A percentile compares a stretch with the other conserved stretches of the same genome.
These are phyloP conservation scores for Pogonognathellus flavescens DNA, from an alignment of 1,140 invertebrate species.

Conservation along the genomic window DNA sequence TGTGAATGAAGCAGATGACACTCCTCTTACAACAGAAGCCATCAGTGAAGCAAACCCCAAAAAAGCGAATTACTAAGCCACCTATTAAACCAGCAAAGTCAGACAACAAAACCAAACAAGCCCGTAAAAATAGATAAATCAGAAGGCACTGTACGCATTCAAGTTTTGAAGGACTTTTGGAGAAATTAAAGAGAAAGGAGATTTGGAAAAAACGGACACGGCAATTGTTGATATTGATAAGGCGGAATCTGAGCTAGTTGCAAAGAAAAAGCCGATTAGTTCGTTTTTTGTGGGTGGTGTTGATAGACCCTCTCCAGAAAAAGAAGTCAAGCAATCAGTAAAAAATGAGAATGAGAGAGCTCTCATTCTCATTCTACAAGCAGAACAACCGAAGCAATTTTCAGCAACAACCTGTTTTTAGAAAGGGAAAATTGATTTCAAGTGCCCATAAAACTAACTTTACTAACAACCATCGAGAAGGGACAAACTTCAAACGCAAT, in stretches of 20 bases:
- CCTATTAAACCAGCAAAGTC: background rate
- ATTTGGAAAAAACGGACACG: conserved; percentile 53
- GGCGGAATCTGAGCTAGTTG: background rate
- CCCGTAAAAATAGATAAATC: conserved; percentile 55
- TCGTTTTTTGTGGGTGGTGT: conserved; percentile 66
- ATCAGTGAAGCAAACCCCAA: background rate
- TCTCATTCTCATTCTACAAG: no score
- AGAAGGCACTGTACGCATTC: conserved; percentile 57
- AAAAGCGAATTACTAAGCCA: background rate
- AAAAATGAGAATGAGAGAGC: no score
- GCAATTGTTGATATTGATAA: background rate
- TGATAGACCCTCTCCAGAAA: conserved; percentile 36
- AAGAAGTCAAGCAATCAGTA: background rate
- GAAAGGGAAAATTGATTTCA: background rate
- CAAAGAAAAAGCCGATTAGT: conserved; percentile 57
- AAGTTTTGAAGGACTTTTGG: conserved; percentile 58
- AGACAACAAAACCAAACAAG: background rate
- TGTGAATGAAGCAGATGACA: background rate
- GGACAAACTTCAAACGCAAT: background rate
- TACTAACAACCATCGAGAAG: background rate
- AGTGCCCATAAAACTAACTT: background rate
- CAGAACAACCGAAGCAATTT: background rate
- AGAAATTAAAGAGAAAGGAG: no score
- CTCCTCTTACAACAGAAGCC: background rate
- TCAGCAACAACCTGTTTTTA: background rate